Evolutionary conservation across 2,113 vertebrate species (phyloP).

Genomic region (Otis tarda): DNA sequence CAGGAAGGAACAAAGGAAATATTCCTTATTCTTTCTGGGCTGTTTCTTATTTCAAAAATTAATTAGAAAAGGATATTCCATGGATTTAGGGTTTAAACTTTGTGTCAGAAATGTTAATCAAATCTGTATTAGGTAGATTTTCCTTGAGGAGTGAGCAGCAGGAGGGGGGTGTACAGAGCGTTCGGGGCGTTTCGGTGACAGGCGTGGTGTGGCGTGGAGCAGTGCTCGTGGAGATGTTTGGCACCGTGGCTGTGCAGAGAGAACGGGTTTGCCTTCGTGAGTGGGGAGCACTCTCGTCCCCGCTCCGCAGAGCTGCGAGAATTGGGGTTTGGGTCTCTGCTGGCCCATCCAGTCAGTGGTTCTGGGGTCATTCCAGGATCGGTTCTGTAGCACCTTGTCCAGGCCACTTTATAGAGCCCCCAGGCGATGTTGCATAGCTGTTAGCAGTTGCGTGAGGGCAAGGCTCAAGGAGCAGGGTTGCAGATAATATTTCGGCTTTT

Average conservation of each 20-base stretch:
- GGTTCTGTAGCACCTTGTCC: background rate
- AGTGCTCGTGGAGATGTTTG: fast-evolving
- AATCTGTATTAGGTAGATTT: slow-evolving; percentile 13
- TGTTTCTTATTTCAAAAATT: background rate
- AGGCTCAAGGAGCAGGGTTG: background rate
- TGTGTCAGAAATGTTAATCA: slow-evolving; percentile 41
- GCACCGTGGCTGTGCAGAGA: fast-evolving
- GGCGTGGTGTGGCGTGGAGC: fast-evolving
- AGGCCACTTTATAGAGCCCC: background rate
- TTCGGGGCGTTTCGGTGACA: fast-evolving
- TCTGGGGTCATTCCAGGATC: fast-evolving
- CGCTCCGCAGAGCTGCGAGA: background rate
- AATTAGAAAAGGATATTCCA: slow-evolving; percentile 42
- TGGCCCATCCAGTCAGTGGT: background rate
- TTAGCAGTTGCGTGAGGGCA: fast-evolving
- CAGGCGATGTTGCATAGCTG: fast-evolving
- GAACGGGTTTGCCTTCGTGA: background rate
- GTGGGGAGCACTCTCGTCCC: background rate
- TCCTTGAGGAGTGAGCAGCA: background rate
- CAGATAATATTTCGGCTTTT: background rate
- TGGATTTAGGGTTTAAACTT: slow-evolving; percentile 46
- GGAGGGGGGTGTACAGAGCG: fast-evolving
- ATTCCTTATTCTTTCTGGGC: background rate
- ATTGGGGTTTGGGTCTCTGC: background rate
- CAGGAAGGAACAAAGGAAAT: background rate